Base-by-base conservation (phyloP, 2,797 vertebrate genomes). In the Microctenopoma lineatum region DNA sequence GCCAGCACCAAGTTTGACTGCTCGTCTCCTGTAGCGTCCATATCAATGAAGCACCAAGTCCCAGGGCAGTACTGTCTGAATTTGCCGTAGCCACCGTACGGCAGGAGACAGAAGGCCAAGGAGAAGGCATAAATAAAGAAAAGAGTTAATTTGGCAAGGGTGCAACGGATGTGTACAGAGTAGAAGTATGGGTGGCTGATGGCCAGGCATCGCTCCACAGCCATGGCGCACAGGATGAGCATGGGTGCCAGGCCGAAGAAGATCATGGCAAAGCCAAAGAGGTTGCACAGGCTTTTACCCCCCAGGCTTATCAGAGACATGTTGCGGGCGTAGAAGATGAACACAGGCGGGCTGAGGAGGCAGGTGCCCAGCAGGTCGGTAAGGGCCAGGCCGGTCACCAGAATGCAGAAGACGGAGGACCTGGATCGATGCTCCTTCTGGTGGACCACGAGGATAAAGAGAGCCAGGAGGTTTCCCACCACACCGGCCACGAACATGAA, bases 1-100 rank as follows among this genome's bases (percentile, higher is more conserved):
- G 94, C 93, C n/a, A 91, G 77, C 3, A 92, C 88, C 25, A 90
- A 48, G 3, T 78, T 80, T 39, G 86, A 85, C 75, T 1, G 48
- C 0, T 67, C 70, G 0, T 90, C 79, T 12, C 54, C 82, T 27
- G 79, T 78, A 0, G 90, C 89, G 11, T 95, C 94, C 96, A 98
- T 95, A 67, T 94, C 91, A 41, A 98, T 94, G 80, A 96, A 98
- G 75, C 96, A 97, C 96, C 96, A 98, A 0, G 96, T 97, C 5
- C 96, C 96, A 0, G 96, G 96, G 48, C 95, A 96, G 71, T 96
- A 97, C 88, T 97, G 95, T 75, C 94, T 92, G 80, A 95, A 95
- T 11, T 89, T 89, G 2, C 96, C 96, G 0, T 92, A 89, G 25
- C 95, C 95, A 0, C 77, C 1, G 66, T 94, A 90, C 0, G 96